Evolutionary conservation across 2,888 invertebrate species (phyloP).

Genomic region (Lycia hirtaria): DNA sequence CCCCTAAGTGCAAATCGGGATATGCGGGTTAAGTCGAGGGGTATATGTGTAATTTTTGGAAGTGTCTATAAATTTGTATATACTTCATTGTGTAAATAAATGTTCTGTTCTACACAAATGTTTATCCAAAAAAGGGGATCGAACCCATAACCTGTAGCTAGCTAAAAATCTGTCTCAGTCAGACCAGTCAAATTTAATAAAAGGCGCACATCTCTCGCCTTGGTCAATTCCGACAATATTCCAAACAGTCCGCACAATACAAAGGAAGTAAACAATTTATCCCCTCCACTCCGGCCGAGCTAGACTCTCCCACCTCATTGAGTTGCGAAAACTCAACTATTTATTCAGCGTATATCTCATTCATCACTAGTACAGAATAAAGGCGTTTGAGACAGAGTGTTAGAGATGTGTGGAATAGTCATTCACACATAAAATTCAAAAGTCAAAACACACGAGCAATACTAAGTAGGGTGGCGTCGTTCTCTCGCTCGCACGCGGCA

Average conservation of each 20-base stretch:
- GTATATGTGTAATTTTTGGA: too few relatives aligned
- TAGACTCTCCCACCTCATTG: conserved; percentile 14
- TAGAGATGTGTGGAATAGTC: background rate
- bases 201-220: too few relatives aligned
- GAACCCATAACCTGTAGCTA: too few relatives aligned
- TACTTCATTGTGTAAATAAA: too few relatives aligned
- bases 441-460: background rate
- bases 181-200: too few relatives aligned
- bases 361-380: conserved; percentile 41
- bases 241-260: conserved; percentile 5
- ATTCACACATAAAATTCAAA: background rate
- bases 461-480: background rate
- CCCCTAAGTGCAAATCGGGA: too few relatives aligned
- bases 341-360: conserved; percentile 36
- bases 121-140: too few relatives aligned
- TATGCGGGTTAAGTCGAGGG: too few relatives aligned
- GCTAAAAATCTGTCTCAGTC: too few relatives aligned
- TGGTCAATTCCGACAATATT: background rate
- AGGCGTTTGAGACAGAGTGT: conserved; percentile 26
- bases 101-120: too few relatives aligned
- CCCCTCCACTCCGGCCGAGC: conserved; percentile 4
- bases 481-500: too few relatives aligned
- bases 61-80: too few relatives aligned
- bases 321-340: conserved; percentile 29
- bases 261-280: conserved; percentile 28